phyloP scores from a whole-genome alignment of 92 coral and sea anemone genomes.

The Palythoa grandis region DNA sequence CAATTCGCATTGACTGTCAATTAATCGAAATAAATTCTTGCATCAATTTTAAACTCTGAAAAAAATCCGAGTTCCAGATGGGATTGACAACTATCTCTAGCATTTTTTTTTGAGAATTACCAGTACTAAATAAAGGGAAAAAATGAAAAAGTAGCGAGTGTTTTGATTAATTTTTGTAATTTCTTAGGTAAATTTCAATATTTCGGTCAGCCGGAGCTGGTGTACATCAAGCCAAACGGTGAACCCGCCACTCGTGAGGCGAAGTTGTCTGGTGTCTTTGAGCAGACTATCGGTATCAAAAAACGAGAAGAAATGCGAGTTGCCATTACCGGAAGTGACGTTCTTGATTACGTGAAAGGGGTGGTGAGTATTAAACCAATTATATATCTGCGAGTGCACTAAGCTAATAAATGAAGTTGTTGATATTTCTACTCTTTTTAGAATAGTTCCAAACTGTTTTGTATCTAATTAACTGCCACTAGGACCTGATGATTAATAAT shows the following conservation, averaged over 20 bases:
- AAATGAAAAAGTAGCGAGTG: neutral
- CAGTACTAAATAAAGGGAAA: no score
- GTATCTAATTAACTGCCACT: no score
- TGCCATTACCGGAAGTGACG: constrained; percentile 41
- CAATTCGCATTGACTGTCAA: no score
- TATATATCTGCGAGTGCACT: neutral
- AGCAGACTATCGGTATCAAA: neutral
- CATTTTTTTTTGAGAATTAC: no score
- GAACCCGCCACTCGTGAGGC: constrained; percentile 34
- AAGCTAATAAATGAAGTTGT: neutral
- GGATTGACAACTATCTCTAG: no score
- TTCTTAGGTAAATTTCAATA: constrained; percentile 27
- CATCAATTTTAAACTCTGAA: no score
- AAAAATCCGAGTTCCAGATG: no score
- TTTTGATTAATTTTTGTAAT: neutral
- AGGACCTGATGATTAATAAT: no score
- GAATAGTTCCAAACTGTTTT: no score
- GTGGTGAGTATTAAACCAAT: constrained; percentile 18
- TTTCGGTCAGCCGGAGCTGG: constrained; percentile 38
- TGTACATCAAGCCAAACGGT: constrained; percentile 39
- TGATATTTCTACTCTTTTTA: neutral
- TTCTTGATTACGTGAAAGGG: constrained; percentile 25
- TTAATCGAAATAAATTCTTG: no score
- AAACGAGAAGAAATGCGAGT: constrained; percentile 26
- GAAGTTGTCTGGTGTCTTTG: constrained; percentile 16